Percentiles rank a stretch among this genome's conserved stretches.
Conservation (phyloP, 2,888 invertebrate species). For the Toxonevra muliebris region DNA sequence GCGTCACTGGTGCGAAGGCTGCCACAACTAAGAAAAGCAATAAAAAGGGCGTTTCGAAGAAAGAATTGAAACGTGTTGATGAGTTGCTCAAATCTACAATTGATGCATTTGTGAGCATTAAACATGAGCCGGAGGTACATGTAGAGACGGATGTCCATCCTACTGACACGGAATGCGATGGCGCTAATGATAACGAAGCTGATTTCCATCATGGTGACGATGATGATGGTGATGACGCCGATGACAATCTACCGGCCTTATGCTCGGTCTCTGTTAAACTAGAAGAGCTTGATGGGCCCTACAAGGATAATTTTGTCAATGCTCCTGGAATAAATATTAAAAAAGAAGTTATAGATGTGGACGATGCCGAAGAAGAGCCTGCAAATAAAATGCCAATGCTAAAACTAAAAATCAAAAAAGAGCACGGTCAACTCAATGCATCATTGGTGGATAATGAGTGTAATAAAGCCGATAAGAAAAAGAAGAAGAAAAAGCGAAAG, state of each 20-base stretch:
- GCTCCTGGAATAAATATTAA: conserved; percentile 34
- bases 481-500: conserved; percentile 60
- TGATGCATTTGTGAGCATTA: conserved; percentile 60
- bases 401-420: conserved; percentile 63
- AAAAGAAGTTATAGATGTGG: conserved; percentile 41
- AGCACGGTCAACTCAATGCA: conserved; percentile 62
- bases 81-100: conserved; percentile 59
- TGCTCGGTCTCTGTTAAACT: not conserved
- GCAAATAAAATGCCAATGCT: conserved; percentile 48
- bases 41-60: conserved; percentile 57
- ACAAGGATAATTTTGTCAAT: conserved; percentile 26
- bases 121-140: conserved; percentile 59
- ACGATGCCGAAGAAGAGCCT: conserved; percentile 36
- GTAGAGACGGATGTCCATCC: conserved; percentile 36
- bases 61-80: conserved; percentile 59
- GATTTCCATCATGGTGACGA: conserved; percentile 36
- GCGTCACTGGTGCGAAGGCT: conserved; percentile 26
- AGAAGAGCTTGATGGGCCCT: conserved; percentile 40
- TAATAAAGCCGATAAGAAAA: conserved; percentile 46
- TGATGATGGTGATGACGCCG: conserved; percentile 29
- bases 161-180: conserved; percentile 4
- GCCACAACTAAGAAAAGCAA: conserved; percentile 41
- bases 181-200: conserved; percentile 3
- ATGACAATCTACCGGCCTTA: conserved; percentile 35
- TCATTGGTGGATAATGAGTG: conserved; percentile 56